These are phyloP conservation scores for Lates calcarifer DNA, from an alignment of 2,113 vertebrate genomes.

Conservation along the genomic window DNA sequence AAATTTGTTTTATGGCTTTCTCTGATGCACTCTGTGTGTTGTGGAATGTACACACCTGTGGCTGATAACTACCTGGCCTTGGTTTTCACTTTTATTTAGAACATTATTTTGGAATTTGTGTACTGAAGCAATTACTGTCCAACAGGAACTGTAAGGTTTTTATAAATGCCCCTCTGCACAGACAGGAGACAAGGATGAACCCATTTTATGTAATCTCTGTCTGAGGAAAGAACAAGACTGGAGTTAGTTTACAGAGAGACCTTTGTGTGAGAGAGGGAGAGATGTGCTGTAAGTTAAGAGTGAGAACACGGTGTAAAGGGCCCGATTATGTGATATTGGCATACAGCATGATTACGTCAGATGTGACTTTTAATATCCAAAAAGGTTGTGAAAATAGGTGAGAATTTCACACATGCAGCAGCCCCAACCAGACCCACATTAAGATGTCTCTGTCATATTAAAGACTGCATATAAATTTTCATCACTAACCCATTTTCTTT, in stretches of 20 bases:
- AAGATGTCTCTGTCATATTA: not conserved
- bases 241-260: constrained; percentile 1
- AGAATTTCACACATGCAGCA: not conserved
- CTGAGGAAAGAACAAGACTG: not conserved
- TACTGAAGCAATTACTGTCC: not conserved
- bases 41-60: not conserved
- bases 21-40: not conserved
- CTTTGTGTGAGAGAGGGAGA: constrained; percentile 10
- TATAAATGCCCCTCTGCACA: not conserved
- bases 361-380: not conserved
- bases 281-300: not conserved
- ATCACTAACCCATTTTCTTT: not conserved
- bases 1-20: not conserved
- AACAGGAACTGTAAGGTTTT: not conserved
- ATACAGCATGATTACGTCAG: not conserved
- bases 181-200: not conserved
- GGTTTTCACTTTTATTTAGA: not conserved
- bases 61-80: not conserved
- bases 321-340: not conserved
- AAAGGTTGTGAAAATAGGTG: too few species aligned
- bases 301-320: not conserved
- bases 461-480: not conserved
- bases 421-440: too few species aligned
- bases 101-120: not conserved
- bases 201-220: not conserved